Evolutionary conservation across 2,888 invertebrate genomes (phyloP), one percentile per base, ranked within the genome.

Genomic region (Lymantria monacha): DNA sequence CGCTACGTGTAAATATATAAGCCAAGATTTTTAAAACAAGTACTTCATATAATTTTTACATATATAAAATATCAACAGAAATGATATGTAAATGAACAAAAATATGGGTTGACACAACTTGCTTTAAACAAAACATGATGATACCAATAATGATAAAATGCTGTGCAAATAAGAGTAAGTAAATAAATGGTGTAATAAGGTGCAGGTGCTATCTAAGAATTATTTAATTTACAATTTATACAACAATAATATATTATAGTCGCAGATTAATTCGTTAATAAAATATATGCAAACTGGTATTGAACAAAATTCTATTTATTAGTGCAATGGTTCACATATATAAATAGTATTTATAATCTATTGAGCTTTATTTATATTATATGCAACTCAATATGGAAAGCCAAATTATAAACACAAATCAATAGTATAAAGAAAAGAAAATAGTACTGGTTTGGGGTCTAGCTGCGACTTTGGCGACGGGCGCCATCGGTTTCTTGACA

Each of bases 391-490:
- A 53, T 46, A 60, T 42, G 51, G 5, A 57, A 67, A 70, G 59
- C 61, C 22, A 37, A 59, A 53, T n/a, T 15, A 57, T 52, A 55
- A 52, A 51, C 55, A 63, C 50, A 60, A 72, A 68, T 69, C 63
- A 66, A 71, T 58, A 65, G 69, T 66, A 68, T 74, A 69, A 78
- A 75, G 72, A 76, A 80, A 85, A 81, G 50, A 78, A 74, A 80
- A 79, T 79, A 86, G 86, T 90, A 91, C 89, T 92, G 91, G 88
- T 92, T 93, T 93, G 92, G 90, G 93, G 92, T 92, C 93, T 93
- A 82, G 93, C 92, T 72, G 93, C 87, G 69, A 93, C 92, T 88
- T 93, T 93, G 73, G 92, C 83, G 74, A 92, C 78, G 55, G 89
- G 87, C 75, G 87, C 92, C 79, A 67, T 81, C 66, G 84, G 89